Evolutionary conservation across 1,140 invertebrate genomes (phyloP).

Genomic region (Panagrolaimus sp.): DNA sequence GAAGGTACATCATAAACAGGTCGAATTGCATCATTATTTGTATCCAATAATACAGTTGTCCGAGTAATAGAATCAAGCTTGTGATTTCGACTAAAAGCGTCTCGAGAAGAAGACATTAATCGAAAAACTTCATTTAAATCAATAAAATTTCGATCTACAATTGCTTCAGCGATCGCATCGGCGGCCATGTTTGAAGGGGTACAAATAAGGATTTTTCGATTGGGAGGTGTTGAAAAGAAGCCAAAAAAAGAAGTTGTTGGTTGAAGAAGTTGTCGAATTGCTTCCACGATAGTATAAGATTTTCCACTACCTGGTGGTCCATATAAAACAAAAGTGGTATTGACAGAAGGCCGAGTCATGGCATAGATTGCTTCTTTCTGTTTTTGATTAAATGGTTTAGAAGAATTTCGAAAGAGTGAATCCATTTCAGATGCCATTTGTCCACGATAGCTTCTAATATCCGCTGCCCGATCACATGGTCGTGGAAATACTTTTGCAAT

Average conservation of each 20-base stretch:
- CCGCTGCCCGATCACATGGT: too few relatives aligned
- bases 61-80: background rate
- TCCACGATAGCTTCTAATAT: too few relatives aligned
- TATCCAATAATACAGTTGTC: background rate
- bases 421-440: too few relatives aligned
- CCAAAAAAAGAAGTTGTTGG: background rate
- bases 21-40: background rate
- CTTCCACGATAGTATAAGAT: background rate
- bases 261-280: background rate
- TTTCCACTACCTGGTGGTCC: background rate
- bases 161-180: background rate
- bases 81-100: background rate
- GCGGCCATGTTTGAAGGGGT: conserved; percentile 1
- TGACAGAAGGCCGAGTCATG: background rate
- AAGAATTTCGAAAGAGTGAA: background rate
- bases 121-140: background rate
- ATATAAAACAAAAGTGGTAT: background rate
- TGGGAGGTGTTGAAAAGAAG: too few relatives aligned
- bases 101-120: background rate
- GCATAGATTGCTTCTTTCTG: background rate
- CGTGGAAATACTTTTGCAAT: too few relatives aligned
- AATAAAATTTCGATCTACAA: background rate
- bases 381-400: background rate
- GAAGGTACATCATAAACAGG: too few relatives aligned
- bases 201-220: background rate